phyloP scores from a whole-genome alignment of 2,113 vertebrate genomes.

The Nannobrachium achirus region DNA sequence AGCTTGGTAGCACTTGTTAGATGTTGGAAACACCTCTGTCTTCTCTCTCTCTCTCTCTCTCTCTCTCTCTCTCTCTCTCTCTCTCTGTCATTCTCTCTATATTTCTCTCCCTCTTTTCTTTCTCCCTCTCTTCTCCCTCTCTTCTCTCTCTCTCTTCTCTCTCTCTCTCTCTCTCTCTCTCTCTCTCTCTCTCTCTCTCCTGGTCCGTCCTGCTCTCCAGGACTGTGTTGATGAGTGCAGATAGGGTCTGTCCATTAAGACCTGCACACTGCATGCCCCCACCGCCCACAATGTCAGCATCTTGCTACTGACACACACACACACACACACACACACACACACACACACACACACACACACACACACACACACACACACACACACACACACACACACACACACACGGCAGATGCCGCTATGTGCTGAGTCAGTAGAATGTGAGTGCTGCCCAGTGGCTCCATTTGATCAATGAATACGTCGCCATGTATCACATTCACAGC shows the following conservation, averaged over 20 bases:
- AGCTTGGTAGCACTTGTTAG: slow-evolving; percentile 39
- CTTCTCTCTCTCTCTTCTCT: slow-evolving; percentile 5
- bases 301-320: slow-evolving; percentile 35
- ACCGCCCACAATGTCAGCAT: slow-evolving; percentile 51
- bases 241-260: slow-evolving; percentile 70
- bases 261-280: slow-evolving; percentile 26
- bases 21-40: neutral
- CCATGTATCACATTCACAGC: slow-evolving; percentile 46
- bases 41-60: neutral
- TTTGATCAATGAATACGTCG: slow-evolving; percentile 69
- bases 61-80: neutral
- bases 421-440: slow-evolving; percentile 66
- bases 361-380: slow-evolving; percentile 13
- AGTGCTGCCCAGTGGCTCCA: slow-evolving; percentile 47
- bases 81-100: too few species aligned
- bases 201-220: slow-evolving; percentile 21
- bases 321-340: slow-evolving; percentile 26
- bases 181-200: slow-evolving; percentile 11
- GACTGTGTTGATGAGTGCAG: slow-evolving; percentile 55
- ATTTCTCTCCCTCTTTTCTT: too few species aligned
- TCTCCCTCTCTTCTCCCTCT: neutral
- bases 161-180: neutral
- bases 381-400: slow-evolving; percentile 24
- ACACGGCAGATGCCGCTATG: slow-evolving; percentile 12
- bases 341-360: slow-evolving; percentile 37